A percentile compares a stretch with the other conserved stretches of the same genome.
These are phyloP conservation scores for Helicoverpa assulta DNA, from an alignment of 2,888 invertebrate species.

Conservation along the genomic window DNA sequence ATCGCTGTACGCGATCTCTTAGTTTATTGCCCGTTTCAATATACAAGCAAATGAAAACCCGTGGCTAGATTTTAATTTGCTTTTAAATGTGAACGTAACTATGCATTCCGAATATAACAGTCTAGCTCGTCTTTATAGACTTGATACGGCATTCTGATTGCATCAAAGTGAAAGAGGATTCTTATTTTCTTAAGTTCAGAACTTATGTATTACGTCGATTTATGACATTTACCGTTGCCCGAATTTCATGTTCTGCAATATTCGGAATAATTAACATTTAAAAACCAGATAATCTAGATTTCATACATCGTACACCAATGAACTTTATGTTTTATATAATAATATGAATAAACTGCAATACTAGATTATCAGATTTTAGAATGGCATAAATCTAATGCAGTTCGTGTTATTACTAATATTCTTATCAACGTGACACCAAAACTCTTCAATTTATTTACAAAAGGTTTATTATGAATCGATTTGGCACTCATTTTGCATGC, in stretches of 20 bases:
- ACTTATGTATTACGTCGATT: slow-evolving; percentile 1
- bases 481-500: slow-evolving; percentile 40
- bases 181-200: background rate
- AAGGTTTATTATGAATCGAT: slow-evolving; percentile 40
- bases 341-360: slow-evolving; percentile 43
- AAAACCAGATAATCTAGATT: slow-evolving; percentile 63
- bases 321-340: slow-evolving; percentile 25
- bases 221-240: slow-evolving; percentile 3
- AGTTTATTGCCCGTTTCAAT: slow-evolving; percentile 61
- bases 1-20: slow-evolving; percentile 46
- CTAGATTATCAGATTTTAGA: slow-evolving; percentile 66
- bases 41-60: slow-evolving; percentile 56
- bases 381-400: slow-evolving; percentile 54
- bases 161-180: slow-evolving; percentile 1
- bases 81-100: slow-evolving; percentile 50
- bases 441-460: slow-evolving; percentile 35
- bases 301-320: slow-evolving; percentile 23
- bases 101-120: slow-evolving; percentile 58
- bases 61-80: slow-evolving; percentile 58
- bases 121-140: background rate
- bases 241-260: slow-evolving; percentile 37
- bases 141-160: slow-evolving; percentile 16
- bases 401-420: slow-evolving; percentile 57
- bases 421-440: slow-evolving; percentile 55
- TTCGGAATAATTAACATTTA: slow-evolving; percentile 62